Conservation (phyloP, 2,797 vertebrate genomes). For the Sebastes iracundus region DNA sequence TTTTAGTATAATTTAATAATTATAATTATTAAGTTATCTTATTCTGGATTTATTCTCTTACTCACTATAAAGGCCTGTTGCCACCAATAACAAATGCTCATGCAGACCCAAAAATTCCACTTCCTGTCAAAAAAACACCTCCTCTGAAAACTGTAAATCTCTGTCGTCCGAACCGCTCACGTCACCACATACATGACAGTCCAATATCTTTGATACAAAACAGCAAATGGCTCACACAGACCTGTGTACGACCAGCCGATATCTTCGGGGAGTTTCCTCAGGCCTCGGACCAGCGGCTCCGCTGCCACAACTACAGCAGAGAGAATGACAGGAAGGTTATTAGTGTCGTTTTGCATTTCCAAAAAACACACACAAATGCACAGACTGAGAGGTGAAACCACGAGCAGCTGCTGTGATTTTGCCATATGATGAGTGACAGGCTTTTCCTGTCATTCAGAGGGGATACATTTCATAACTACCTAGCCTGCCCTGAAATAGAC, state of each 20-base stretch:
- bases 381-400: not conserved
- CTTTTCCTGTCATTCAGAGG: not conserved
- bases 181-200: not conserved
- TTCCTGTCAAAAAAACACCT: not conserved
- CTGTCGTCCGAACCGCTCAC: not conserved
- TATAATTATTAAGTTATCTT: not conserved
- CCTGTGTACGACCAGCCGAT: conserved; percentile 97
- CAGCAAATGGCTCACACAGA: conserved; percentile 55
- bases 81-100: not conserved
- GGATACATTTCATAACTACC: not conserved
- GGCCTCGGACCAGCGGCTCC: conserved; percentile 65
- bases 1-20: not conserved
- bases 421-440: not conserved
- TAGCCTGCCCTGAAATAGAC: not conserved
- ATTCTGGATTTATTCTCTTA: too few relatives aligned
- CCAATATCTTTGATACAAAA: not conserved
- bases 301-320: conserved; percentile 58
- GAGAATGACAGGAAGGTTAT: conserved; percentile 5
- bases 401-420: not conserved
- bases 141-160: not conserved
- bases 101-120: not conserved
- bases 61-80: not conserved
- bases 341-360: not conserved
- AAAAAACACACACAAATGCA: not conserved
- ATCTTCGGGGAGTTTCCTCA: conserved; percentile 88